phyloP scores from a whole-genome alignment of 30 jellyfish, hydroid and myxozoan species.

The Pelagia noctiluca region DNA sequence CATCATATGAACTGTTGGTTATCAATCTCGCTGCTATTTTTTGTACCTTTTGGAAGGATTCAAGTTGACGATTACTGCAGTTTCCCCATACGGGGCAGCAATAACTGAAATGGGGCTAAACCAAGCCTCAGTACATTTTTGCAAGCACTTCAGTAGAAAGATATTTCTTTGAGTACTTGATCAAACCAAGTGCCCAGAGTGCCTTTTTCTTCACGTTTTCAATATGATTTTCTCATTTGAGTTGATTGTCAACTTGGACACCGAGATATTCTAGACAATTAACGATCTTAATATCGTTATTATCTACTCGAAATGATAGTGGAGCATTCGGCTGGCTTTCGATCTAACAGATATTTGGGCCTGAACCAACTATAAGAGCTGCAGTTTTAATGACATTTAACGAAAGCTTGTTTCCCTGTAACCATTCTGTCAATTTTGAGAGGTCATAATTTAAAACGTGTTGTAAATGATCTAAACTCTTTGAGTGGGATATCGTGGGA shows the following conservation, averaged over 20 bases:
- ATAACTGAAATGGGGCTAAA: neutral
- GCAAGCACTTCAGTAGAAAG: conserved; percentile 10
- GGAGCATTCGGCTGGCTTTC: conserved; percentile 21
- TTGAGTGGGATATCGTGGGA: neutral
- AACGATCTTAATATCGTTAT: conserved; percentile 29
- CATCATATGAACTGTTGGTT: neutral
- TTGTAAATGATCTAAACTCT: neutral
- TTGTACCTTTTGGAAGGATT: conserved; percentile 30
- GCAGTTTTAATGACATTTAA: neutral
- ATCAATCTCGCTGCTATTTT: conserved; percentile 18
- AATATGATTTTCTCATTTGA: neutral
- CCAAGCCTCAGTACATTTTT: conserved; percentile 1
- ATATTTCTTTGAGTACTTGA: neutral
- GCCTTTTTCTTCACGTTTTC: neutral
- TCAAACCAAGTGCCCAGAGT: too few species aligned
- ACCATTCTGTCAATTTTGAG: neutral
- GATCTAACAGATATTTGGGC: conserved; percentile 53
- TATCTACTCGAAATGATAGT: conserved; percentile 1
- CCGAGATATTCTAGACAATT: conserved; percentile 27
- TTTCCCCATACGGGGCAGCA: conserved; percentile 24
- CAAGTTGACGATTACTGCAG: conserved; percentile 17
- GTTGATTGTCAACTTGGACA: conserved; percentile 24
- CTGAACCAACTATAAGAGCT: neutral
- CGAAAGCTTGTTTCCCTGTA: neutral
- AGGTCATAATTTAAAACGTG: neutral